Evolutionary conservation across 1,140 invertebrate genomes (phyloP), one percentile per base, ranked within the genome.

Genomic region (Hermetia illucens): DNA sequence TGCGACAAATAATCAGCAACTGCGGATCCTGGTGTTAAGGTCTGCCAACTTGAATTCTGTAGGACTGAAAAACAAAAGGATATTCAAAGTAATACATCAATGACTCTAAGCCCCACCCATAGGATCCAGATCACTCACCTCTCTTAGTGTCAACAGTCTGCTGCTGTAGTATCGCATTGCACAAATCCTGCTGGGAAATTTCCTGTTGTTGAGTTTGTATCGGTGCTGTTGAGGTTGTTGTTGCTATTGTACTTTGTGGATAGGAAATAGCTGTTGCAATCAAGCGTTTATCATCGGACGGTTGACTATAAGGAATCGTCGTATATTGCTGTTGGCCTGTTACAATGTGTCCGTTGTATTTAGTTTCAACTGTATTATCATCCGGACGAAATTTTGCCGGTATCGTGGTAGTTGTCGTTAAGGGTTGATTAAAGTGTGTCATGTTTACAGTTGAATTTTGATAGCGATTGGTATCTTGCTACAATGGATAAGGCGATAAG

Each of bases 1-100:
- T 79, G 75, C 34, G 79, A 81, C 34, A 87, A 67, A 58, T 86
- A 87, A 61, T 86, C 82, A 12, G 81, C 81, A 12, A 87, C 80
- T 0, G 81, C 77, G 4, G 79, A 77, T 32, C 78, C 77, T 19
- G 77, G 74, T 5, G 77, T 71, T 29, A 86, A 59, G n/a, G 79
- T 78, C 55, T 84, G 81, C 80, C 81, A 84, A 12, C 57, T 58
- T 46, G 57, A 54, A 53, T 60, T 60, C 41, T 60, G 57, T 38
- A 60, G 50, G 38, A 60, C 57, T 60, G 34, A 24, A 39, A 13
- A 18, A 19, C 6, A 32, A 32, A 8, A 17, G 18, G n/a, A 38
- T 4, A 10, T 16, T 20, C 2, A 6, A 34, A 22, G 30, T 17
- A 21, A 39, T 4, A 33, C 6, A 18, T 3, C 22, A 3, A 21